Evolutionary conservation across 2,113 vertebrate species (phyloP).

Genomic region (Oryzias curvinotus): DNA sequence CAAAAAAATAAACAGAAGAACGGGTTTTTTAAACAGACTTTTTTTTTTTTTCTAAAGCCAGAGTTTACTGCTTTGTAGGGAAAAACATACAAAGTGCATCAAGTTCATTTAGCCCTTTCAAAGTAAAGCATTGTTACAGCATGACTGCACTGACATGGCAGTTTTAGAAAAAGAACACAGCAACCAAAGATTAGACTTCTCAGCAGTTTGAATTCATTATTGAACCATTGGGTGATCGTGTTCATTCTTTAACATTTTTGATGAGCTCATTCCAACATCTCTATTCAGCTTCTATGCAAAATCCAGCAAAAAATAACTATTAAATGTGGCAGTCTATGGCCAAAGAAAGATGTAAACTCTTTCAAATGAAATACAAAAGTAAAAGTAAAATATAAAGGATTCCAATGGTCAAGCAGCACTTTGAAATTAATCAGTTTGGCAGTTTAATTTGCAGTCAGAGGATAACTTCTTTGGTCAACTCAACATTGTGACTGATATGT

Average conservation of each 20-base stretch:
- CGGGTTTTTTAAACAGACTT: conserved; percentile 25
- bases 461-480: too few relatives aligned
- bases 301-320: conserved; percentile 12
- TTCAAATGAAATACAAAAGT: too few relatives aligned
- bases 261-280: neutral
- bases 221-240: neutral
- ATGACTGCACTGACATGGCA: conserved; percentile 23
- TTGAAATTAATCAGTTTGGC: too few relatives aligned
- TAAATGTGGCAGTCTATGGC: too few relatives aligned
- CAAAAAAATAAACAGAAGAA: conserved; percentile 15
- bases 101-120: conserved; percentile 47
- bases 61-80: conserved; percentile 27
- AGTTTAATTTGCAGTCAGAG: too few relatives aligned
- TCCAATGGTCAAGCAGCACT: too few relatives aligned
- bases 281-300: conserved; percentile 20
- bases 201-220: conserved; percentile 38
- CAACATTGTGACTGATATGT: too few relatives aligned
- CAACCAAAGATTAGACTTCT: conserved; percentile 23
- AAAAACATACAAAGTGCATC: conserved; percentile 76
- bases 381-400: too few relatives aligned
- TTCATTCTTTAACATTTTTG: neutral
- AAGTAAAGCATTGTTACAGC: conserved; percentile 37
- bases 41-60: conserved; percentile 28
- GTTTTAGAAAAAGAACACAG: conserved; percentile 41
- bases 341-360: too few relatives aligned